phyloP scores from a whole-genome alignment of 2,888 invertebrate species.

The Thymelicus lineola region DNA sequence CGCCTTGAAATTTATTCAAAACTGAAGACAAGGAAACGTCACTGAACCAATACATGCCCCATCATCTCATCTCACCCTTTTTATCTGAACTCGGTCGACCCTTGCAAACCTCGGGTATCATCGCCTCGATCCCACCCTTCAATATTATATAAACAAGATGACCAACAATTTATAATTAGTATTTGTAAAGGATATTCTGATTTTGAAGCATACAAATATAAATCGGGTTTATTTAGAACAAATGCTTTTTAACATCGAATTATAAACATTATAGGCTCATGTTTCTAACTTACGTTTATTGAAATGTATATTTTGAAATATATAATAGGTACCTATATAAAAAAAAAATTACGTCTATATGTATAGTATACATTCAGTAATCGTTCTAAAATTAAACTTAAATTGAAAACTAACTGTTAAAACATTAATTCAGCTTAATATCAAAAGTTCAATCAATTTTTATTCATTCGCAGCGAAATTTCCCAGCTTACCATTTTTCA shows the following conservation, averaged over 20 bases:
- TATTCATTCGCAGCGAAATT: slow-evolving; percentile 45
- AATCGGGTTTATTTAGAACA: no score
- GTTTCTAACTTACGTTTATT: no score
- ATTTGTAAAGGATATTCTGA: background rate
- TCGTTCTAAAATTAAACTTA: background rate
- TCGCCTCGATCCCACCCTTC: slow-evolving; percentile 65
- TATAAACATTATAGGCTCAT: no score
- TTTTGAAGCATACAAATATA: background rate
- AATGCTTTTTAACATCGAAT: no score
- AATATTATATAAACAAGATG: slow-evolving; percentile 65
- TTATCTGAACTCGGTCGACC: slow-evolving; percentile 69
- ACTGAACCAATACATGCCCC: slow-evolving; percentile 63
- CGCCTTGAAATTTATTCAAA: background rate
- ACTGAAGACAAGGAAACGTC: slow-evolving; percentile 51
- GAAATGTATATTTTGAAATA: no score
- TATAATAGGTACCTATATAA: no score
- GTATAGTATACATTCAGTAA: no score
- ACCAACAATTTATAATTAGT: slow-evolving; percentile 33
- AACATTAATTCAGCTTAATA: slow-evolving; percentile 42
- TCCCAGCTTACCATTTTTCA: slow-evolving; percentile 52
- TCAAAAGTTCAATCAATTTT: slow-evolving; percentile 48
- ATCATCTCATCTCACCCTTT: slow-evolving; percentile 66
- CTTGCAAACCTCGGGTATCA: slow-evolving; percentile 71
- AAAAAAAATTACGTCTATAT: no score
- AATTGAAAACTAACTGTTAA: slow-evolving; percentile 3